Evolutionary conservation across 2,888 invertebrate species (phyloP).

Genomic region (Tetrapedia diversipes): DNA sequence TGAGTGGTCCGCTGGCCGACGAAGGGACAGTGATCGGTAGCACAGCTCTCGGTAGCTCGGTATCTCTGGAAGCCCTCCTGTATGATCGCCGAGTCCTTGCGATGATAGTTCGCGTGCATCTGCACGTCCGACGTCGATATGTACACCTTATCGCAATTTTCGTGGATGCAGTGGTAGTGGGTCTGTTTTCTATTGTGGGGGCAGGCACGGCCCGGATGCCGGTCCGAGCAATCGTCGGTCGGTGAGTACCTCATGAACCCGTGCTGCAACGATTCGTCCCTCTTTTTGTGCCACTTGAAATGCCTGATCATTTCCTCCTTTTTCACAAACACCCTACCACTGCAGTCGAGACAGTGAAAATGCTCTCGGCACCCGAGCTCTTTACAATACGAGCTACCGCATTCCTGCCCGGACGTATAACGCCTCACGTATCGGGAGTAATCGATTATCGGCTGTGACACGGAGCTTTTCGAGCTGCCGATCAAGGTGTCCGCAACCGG

Average conservation of each 20-base stretch:
- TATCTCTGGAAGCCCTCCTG: conserved; percentile 99
- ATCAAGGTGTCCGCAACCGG: conserved; percentile 80
- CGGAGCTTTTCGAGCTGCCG: conserved; percentile 83
- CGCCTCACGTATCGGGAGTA: conserved; percentile 95
- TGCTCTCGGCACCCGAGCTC: conserved; percentile 96
- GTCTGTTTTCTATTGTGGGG: conserved; percentile 97
- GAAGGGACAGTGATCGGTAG: conserved; percentile 95
- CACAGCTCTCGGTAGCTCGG: conserved; percentile 97
- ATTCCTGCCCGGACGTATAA: conserved; percentile 91
- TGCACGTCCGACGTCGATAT: conserved; percentile 99
- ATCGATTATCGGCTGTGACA: conserved; percentile 89
- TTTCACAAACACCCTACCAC: conserved; percentile 95
- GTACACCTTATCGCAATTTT: conserved; percentile 96
- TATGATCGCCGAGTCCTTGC: conserved; percentile 98
- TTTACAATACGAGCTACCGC: conserved; percentile 93
- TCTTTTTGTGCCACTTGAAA: conserved; percentile 99
- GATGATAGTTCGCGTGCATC: conserved; percentile 99
- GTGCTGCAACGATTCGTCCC: conserved; percentile 97
- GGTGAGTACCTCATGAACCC: conserved; percentile 98
- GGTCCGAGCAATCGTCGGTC: conserved; percentile 95
- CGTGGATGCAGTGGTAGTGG: conserved; percentile 98
- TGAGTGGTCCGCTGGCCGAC: conserved; percentile 98
- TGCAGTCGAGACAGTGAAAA: conserved; percentile 95
- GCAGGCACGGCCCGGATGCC: conserved; percentile 89
- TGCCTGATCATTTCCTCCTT: conserved; percentile 99